Evolutionary conservation across 2,888 invertebrate species (phyloP), one percentile per base, ranked within the genome.

Genomic region (Ommatoiulus sabulosus): DNA sequence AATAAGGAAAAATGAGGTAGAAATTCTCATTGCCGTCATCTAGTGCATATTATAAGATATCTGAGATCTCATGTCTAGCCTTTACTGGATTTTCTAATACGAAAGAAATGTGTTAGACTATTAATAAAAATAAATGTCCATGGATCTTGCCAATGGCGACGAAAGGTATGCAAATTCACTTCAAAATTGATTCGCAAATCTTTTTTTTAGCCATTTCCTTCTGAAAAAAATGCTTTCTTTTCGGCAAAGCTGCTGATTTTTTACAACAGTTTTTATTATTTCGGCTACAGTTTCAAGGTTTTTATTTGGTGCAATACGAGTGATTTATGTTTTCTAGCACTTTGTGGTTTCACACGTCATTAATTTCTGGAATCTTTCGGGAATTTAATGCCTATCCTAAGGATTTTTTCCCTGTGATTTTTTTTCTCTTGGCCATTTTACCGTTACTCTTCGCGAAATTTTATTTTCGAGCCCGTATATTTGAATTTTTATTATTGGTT

Each of bases 341-440:
- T 63, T 63, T 7, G n/a, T n/a, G 63, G 63, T 63, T 63, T 63
- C 63, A 63, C 20, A 63, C n/a, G n/a, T 63, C 63, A 63, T 63
- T 63, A 63, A 63, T 63, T 63, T 63, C 20, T 17, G 5, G 63
- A 63, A 63, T 63, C 63, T 63, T 17, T 63, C n/a, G 63, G 63
- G 63, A 63, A 63, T 63, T 63, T 63, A n/a, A n/a, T n/a, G 20
- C 12, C 20, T 4, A 20, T 20, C 17, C n/a, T 2, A 10, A 8
- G 12, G 2, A 17, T 17, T 63, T 63, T 63, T 63, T 63, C 20
- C 63, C 7, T 8, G 4, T 10, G 7, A 52, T 52, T 52, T 52
- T 52, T 52, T 52, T 4, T n/a, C n/a, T n/a, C n/a, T n/a, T n/a
- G n/a, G n/a, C 52, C 52, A 2, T 52, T 52, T 52, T 52, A 12